Base-by-base conservation (phyloP, 2,888 invertebrate species). In the Meliscaeva auricollis region DNA sequence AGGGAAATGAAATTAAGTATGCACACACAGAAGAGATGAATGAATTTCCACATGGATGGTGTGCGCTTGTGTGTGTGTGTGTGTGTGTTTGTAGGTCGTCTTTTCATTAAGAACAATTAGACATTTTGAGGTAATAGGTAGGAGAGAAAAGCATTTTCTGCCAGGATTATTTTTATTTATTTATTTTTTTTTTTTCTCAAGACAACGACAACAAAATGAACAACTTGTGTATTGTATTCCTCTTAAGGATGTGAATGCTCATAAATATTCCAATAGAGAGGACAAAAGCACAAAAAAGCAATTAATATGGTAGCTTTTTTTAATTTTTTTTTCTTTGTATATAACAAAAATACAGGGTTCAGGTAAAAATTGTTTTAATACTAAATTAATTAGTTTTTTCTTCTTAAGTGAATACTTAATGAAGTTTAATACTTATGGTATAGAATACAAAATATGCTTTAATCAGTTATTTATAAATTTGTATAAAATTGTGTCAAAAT, bases 51-150 rank as follows among this genome's bases (percentile, higher is more conserved):
- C 4, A 26, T 26, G 4, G 4, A 26, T 26, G 26, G 26, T 3
- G 4, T 26, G 26, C n/a, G n/a, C n/a, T n/a, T n/a, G n/a, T n/a
- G n/a, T n/a, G n/a, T n/a, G 26, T 26, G 26, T 26, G 26, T 26
- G 26, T 3, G 26, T 26, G 26, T 26, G 26, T 26, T 2, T 26
- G 4, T 26, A 26, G 7, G 35, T 35, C 7, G 11, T 44, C 13
- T 44, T 44, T 44, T 44, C 44, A 44, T 44, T 44, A 44, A 44
- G 44, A 15, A 44, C 44, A 44, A n/a, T 44, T n/a, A n/a, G 11
- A 44, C 3, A 44, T 44, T 44, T n/a, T 44, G 44, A n/a, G 15
- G 15, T 15, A 44, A 9, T 7, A 44, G 3, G 15, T 2, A 5
- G 35, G 8, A 38, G 8, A 7, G 2, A 2, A 9, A 2, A 8